Conservation (phyloP, 2,113 vertebrate genomes). For the Phyllostomus discolor region DNA sequence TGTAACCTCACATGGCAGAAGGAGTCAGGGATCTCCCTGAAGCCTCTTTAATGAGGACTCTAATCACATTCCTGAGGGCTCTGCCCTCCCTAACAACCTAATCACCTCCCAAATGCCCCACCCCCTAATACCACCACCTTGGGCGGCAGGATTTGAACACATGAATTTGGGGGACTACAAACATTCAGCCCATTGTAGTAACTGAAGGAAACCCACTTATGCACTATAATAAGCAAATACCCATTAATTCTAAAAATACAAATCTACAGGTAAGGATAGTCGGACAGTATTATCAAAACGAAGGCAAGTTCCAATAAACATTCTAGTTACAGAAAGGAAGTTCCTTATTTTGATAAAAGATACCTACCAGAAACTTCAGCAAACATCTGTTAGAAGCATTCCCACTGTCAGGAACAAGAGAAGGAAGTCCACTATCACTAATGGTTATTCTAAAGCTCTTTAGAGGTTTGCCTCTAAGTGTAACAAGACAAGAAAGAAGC, state of each 20-base stretch:
- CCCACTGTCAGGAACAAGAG: background rate
- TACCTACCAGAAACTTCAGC: background rate
- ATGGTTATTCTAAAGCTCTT: background rate
- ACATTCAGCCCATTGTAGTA: background rate
- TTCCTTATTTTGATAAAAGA: background rate
- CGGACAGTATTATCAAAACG: background rate
- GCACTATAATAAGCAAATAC: background rate
- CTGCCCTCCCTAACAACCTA: background rate
- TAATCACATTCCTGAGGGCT: background rate
- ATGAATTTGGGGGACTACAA: background rate
- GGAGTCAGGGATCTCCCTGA: background rate
- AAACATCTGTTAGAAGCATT: background rate
- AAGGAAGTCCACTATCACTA: background rate
- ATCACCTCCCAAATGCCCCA: background rate
- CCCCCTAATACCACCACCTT: background rate
- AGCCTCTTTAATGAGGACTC: background rate
- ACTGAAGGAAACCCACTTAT: background rate
- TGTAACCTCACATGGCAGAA: background rate
- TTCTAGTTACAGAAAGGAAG: background rate
- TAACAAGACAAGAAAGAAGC: background rate
- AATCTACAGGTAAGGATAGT: background rate
- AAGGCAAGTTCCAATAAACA: background rate
- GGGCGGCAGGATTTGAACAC: background rate
- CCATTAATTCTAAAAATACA: background rate
- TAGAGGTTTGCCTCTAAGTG: background rate